Percentiles rank a stretch among this genome's conserved stretches.
These are phyloP conservation scores for Sinosuthora webbiana DNA, from an alignment of 2,113 vertebrate species.

Conservation along the genomic window DNA sequence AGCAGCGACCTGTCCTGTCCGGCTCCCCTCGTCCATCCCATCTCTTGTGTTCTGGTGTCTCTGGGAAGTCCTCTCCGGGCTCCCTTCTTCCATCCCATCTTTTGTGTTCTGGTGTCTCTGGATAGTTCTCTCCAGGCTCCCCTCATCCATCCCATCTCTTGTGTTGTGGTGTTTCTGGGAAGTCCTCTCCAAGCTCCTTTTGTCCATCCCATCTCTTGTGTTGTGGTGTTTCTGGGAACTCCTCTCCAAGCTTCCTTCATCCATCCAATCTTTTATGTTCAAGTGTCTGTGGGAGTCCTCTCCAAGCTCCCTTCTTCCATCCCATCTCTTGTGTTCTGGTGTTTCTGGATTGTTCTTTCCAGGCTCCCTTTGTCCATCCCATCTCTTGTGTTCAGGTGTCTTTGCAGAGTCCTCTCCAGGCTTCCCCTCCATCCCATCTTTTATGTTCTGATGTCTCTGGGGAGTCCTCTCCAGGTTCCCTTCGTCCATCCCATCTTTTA, in stretches of 20 bases:
- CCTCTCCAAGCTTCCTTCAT: accelerated
- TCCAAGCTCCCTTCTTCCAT: accelerated
- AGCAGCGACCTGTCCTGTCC: accelerated
- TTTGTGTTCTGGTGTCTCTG: too few relatives aligned
- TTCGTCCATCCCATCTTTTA: accelerated
- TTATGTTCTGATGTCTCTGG: accelerated
- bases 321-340: background rate
- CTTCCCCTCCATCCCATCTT: accelerated
- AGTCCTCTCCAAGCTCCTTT: background rate
- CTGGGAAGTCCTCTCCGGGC: background rate
- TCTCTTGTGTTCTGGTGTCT: accelerated
- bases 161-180: background rate
- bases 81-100: accelerated
- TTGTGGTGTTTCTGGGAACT: accelerated
- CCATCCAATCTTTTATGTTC: accelerated
- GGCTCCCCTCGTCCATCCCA: accelerated
- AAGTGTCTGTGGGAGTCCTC: too few relatives aligned
- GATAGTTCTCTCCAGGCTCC: background rate
- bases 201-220: background rate
- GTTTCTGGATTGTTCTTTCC: background rate
- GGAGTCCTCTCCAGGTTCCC: accelerated
- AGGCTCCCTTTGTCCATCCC: accelerated
- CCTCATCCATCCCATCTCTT: background rate
- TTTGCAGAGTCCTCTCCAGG: background rate
- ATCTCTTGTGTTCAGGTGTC: background rate